Conservation (phyloP, 1,140 invertebrate genomes). For the Hycleus cichorii region DNA sequence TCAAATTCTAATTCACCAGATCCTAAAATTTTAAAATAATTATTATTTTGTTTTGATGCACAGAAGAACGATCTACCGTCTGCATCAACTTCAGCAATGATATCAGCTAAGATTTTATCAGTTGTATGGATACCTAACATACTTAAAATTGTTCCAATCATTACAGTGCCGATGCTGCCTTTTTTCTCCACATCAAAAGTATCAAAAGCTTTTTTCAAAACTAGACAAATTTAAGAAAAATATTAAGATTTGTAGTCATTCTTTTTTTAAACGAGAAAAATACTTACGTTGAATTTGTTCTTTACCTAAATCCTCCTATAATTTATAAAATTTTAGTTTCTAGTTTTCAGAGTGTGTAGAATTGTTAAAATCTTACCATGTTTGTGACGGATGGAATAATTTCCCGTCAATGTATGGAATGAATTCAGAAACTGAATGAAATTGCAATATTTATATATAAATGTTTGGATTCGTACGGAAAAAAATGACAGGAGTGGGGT, state of each 20-base stretch:
- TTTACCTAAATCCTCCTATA: slow-evolving; percentile 58
- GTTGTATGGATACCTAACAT: slow-evolving; percentile 76
- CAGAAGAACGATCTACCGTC: slow-evolving; percentile 50
- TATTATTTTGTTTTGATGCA: too few relatives aligned
- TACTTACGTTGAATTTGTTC: slow-evolving; percentile 60
- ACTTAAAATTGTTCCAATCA: slow-evolving; percentile 73
- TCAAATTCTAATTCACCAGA: slow-evolving; percentile 84
- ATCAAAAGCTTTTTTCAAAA: slow-evolving; percentile 76
- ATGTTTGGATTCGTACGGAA: too few relatives aligned
- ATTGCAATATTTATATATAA: too few relatives aligned
- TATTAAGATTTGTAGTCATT: too few relatives aligned
- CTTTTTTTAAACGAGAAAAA: neutral
- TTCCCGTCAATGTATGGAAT: too few relatives aligned
- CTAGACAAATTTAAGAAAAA: slow-evolving; percentile 41
- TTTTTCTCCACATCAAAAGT: slow-evolving; percentile 84
- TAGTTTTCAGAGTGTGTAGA: too few relatives aligned
- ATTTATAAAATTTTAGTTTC: slow-evolving; percentile 21
- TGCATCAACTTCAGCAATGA: slow-evolving; percentile 74
- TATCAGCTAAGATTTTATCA: slow-evolving; percentile 62
- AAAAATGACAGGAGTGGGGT: too few relatives aligned
- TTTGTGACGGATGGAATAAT: too few relatives aligned
- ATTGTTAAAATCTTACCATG: too few relatives aligned
- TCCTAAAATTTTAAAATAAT: slow-evolving; percentile 11
- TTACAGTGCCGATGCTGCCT: slow-evolving; percentile 70
- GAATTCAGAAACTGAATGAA: too few relatives aligned